phyloP scores from a whole-genome alignment of 1,140 invertebrate species.

The Zaprionus taronus region DNA sequence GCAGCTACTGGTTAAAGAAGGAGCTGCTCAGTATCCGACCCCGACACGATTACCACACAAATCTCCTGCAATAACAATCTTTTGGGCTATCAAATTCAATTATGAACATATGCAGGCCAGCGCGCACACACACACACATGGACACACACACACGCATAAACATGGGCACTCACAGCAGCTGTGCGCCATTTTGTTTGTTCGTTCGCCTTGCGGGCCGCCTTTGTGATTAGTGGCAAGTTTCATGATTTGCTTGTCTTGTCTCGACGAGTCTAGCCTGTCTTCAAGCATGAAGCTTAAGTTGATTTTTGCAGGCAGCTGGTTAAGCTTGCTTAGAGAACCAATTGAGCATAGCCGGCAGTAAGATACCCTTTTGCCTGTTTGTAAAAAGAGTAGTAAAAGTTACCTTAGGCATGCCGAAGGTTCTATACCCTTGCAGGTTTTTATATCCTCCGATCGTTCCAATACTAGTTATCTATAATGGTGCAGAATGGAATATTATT shows the following conservation, averaged over 20 bases:
- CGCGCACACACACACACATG: conserved; percentile 1
- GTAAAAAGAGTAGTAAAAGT: no score
- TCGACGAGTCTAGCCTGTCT: not conserved
- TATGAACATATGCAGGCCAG: conserved; percentile 59
- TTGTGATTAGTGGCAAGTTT: conserved; percentile 64
- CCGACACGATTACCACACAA: conserved; percentile 52
- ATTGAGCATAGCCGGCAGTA: no score
- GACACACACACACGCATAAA: conserved; percentile 1
- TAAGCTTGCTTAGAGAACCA: conserved; percentile 19
- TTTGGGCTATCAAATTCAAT: conserved; percentile 75
- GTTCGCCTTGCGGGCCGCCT: conserved; percentile 55
- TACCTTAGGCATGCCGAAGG: no score
- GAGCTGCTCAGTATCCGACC: conserved; percentile 17
- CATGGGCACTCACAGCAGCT: conserved; percentile 8
- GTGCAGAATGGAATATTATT: no score
- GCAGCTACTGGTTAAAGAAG: not conserved
- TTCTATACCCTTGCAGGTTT: no score
- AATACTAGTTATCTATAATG: no score
- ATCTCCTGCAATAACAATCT: conserved; percentile 70
- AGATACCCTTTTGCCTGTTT: no score
- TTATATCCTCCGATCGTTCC: no score
- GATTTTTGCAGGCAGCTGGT: conserved; percentile 47
- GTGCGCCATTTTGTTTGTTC: conserved; percentile 51
- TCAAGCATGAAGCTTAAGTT: conserved; percentile 13
- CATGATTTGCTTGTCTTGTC: conserved; percentile 52